Percentiles rank a stretch among this genome's conserved stretches.
Conservation (phyloP, 1,140 invertebrate species). For the Druon quercuslanigerum region DNA sequence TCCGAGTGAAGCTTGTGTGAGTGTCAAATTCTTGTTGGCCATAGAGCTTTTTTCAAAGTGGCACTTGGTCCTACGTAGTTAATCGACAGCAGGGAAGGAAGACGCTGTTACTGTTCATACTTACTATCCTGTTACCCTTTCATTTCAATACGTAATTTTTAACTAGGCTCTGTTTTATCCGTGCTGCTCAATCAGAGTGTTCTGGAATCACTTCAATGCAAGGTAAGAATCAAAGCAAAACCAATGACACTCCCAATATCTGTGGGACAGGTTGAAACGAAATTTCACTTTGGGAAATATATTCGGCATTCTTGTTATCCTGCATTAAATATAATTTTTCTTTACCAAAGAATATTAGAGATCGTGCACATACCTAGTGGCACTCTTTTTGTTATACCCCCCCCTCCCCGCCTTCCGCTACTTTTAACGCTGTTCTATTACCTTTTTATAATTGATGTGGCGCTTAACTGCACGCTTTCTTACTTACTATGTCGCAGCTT, state of each 20-base stretch:
- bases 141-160: constrained; percentile 72
- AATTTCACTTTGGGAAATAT: neutral
- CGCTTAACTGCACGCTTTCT: too few species aligned
- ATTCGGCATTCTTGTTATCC: too few species aligned
- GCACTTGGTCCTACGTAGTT: constrained; percentile 30
- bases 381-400: too few species aligned
- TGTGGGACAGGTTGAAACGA: neutral
- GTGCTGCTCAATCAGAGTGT: constrained; percentile 90
- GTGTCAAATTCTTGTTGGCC: constrained; percentile 66
- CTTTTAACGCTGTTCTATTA: too few species aligned
- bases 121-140: constrained; percentile 52
- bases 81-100: neutral
- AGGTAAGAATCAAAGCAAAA: constrained; percentile 84
- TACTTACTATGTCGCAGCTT: too few species aligned
- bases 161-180: constrained; percentile 78
- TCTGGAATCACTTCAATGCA: constrained; percentile 98
- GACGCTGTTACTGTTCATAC: neutral
- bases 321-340: too few species aligned
- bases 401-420: too few species aligned
- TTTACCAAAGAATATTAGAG: too few species aligned
- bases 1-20: constrained; percentile 70
- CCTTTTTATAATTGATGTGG: too few species aligned
- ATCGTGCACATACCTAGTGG: too few species aligned
- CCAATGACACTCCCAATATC: constrained; percentile 10
- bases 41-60: constrained; percentile 60